These are phyloP conservation scores for Drosophila novamexicana DNA, from an alignment of 1,140 invertebrate genomes.

Conservation along the genomic window DNA sequence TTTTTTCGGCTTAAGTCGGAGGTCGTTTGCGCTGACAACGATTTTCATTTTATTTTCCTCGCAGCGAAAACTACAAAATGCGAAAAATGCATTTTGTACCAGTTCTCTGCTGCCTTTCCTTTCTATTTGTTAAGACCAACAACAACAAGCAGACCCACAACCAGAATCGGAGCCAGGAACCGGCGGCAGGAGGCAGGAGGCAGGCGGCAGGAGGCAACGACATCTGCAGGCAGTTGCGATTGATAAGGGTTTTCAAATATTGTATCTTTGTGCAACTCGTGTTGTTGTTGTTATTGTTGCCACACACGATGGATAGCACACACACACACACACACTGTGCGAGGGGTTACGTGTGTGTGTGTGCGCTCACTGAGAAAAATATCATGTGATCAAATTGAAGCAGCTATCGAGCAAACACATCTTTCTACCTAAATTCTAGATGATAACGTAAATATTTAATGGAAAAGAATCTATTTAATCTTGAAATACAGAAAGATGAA, in stretches of 20 bases:
- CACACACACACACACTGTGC: background rate
- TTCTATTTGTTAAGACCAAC: constrained; percentile 11
- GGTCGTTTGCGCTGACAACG: constrained; percentile 14
- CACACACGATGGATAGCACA: constrained; percentile 29
- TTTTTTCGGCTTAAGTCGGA: constrained; percentile 17
- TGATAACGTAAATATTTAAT: too few relatives aligned
- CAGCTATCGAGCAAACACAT: too few relatives aligned
- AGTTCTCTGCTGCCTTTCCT: background rate
- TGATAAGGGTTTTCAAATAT: constrained; percentile 58
- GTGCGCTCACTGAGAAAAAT: constrained; percentile 14
- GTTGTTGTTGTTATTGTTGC: constrained; percentile 29
- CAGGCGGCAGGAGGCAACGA: constrained; percentile 4
- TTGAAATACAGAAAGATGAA: too few relatives aligned
- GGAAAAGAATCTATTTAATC: too few relatives aligned
- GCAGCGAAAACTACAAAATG: constrained; percentile 21
- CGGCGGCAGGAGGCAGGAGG: background rate
- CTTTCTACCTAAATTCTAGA: background rate
- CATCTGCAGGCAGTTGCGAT: constrained; percentile 50
- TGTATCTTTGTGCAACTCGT: constrained; percentile 23
- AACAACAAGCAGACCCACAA: background rate
- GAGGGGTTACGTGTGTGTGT: background rate
- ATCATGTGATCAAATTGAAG: constrained; percentile 6
- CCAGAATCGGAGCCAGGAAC: background rate
- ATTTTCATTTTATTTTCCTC: constrained; percentile 10
- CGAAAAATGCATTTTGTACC: constrained; percentile 30